Base-by-base conservation (phyloP, 2,888 invertebrate species). In the Dolichomitus sp. region DNA sequence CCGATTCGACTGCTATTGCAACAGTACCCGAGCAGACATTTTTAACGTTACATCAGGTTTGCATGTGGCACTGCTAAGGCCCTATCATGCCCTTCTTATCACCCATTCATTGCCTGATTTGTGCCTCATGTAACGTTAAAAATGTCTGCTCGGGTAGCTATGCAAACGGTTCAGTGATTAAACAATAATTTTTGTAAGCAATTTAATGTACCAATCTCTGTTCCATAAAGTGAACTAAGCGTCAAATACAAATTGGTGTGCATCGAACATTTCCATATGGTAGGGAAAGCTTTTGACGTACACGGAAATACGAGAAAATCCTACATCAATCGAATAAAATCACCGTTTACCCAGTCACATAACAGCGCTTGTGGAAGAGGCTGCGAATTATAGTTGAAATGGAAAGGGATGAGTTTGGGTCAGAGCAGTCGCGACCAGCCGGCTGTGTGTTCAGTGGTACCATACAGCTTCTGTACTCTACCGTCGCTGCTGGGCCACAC, bases 341-440 rank as follows among this genome's bases (percentile, higher is more conserved):
- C 57, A 76, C 33, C 63, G 79, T 68, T 79, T 42, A 75, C 74
- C 42, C 12, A 63, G n/a, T 1, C 27, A 27, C 19, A 57, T 54
- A 63, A 17, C 27, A 17, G 14, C 61, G 19, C 7, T 59, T n/a
- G 69, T 42, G 19, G 57, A 81, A 69, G 61, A 75, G 73, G 30
- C 70, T 59, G 74, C 50, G 63, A 81, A 81, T 84, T 74, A 78
- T 66, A 59, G 59, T 27, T 61, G 50, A 57, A 75, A 70, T 70
- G 40, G 76, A 70, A 81, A 63, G 61, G 45, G 48, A 33, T 42
- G 5, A 74, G 63, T 42, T 65, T 63, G 19, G 74, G 76, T 72
- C 76, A 66, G 81, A 81, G 66, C n/a, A 77, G 50, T 63, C 48
- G 74, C 54, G 45, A 30, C 73, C 72, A 65, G 59, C 45, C 57